Evolutionary conservation across 2,888 invertebrate genomes (phyloP).

Genomic region (Holacanthella duospinosa): DNA sequence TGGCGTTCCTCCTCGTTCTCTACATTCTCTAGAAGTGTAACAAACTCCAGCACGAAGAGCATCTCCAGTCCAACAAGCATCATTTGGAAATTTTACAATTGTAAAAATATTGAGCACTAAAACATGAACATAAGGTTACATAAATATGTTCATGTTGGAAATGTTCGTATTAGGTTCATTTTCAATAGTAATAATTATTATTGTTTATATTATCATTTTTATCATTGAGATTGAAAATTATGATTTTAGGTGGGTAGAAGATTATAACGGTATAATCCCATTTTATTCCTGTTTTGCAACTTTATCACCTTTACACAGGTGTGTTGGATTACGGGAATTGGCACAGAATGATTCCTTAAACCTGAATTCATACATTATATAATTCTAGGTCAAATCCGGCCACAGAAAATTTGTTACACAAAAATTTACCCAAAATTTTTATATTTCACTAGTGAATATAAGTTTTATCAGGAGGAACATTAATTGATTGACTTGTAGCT

Average conservation of each 20-base stretch:
- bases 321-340: constrained; percentile 22
- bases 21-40: constrained; percentile 36
- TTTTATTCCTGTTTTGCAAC: constrained; percentile 34
- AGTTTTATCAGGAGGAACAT: too few relatives aligned
- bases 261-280: too few relatives aligned
- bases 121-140: too few relatives aligned
- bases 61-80: constrained; percentile 38
- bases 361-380: constrained; percentile 19
- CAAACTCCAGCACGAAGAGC: constrained; percentile 35
- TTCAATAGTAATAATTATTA: too few relatives aligned
- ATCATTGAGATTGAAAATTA: not conserved
- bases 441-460: too few relatives aligned
- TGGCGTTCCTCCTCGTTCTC: constrained; percentile 37
- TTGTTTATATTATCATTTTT: not conserved
- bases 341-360: constrained; percentile 12
- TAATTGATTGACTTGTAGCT: too few relatives aligned
- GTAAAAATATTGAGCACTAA: constrained; percentile 38
- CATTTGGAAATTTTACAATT: constrained; percentile 38
- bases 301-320: constrained; percentile 29
- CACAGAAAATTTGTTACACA: constrained; percentile 19
- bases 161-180: too few relatives aligned
- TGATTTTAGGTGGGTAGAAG: too few relatives aligned
- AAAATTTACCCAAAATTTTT: too few relatives aligned
- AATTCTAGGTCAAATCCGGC: constrained; percentile 37
- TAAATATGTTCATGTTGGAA: not conserved